These are phyloP conservation scores for Linyphia triangularis DNA, from an alignment of 2,888 invertebrate species.

Conservation along the genomic window DNA sequence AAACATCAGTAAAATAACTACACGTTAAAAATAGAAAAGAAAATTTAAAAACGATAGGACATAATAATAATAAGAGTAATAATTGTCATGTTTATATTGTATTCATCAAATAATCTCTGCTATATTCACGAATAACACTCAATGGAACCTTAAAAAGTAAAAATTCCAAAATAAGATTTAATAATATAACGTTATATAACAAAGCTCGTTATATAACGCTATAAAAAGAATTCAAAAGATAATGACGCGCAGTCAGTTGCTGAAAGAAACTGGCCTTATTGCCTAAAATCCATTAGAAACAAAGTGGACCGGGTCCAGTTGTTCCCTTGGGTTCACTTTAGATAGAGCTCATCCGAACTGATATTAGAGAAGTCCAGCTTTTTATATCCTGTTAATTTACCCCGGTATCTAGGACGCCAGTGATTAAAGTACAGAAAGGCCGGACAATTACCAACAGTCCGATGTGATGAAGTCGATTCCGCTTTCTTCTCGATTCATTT, in stretches of 20 bases:
- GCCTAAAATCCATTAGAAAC: constrained; percentile 55
- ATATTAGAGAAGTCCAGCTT: constrained; percentile 21
- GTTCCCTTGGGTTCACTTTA: constrained; percentile 49
- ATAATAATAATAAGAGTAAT: too few species aligned
- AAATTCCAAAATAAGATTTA: too few species aligned
- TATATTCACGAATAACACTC: too few species aligned
- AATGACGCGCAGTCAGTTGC: neutral
- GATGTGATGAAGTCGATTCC: neutral
- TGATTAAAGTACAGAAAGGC: constrained; percentile 44
- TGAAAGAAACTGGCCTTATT: constrained; percentile 25
- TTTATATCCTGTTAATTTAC: constrained; percentile 64
- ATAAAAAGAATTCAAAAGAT: constrained; percentile 1
- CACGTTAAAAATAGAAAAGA: too few species aligned
- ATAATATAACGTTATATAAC: too few species aligned
- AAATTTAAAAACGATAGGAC: too few species aligned
- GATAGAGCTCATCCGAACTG: constrained; percentile 27
- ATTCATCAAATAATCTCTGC: too few species aligned
- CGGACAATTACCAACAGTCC: constrained; percentile 43
- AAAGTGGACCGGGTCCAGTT: neutral
- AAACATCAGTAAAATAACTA: too few species aligned
- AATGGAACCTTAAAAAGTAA: too few species aligned
- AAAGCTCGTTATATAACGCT: neutral
- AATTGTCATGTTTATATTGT: too few species aligned
- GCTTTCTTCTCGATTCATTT: too few species aligned
- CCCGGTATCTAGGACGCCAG: constrained; percentile 39